Percentiles rank a stretch among this genome's conserved stretches.
phyloP scores from a whole-genome alignment of 2,888 invertebrate genomes.

The Erpobdella octoculata region DNA sequence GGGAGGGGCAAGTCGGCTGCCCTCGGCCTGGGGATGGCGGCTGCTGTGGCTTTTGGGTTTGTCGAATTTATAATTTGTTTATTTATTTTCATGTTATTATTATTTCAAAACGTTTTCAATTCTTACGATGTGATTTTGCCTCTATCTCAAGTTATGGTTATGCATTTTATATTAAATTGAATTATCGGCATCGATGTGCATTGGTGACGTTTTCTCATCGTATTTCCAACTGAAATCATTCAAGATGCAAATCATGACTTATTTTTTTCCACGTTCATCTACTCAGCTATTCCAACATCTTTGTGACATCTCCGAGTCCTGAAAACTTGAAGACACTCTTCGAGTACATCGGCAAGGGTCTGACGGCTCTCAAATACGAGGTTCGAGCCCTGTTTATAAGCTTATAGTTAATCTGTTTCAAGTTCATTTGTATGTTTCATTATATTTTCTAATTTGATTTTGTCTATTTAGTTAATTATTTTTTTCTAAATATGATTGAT shows the following conservation, averaged over 20 bases:
- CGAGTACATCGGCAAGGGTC: conserved; percentile 88
- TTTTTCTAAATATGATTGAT: too few species aligned
- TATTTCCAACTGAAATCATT: background rate
- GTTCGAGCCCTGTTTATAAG: conserved; percentile 44
- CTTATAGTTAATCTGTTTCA: too few species aligned
- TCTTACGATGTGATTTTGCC: background rate
- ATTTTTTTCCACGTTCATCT: background rate
- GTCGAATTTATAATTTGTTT: conserved; percentile 8
- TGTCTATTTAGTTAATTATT: too few species aligned
- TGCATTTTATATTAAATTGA: background rate
- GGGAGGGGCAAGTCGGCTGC: conserved; percentile 97
- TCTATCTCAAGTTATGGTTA: background rate
- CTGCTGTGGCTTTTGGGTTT: conserved; percentile 56
- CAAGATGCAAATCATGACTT: background rate
- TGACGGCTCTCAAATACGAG: conserved; percentile 78
- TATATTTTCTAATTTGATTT: too few species aligned
- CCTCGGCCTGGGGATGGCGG: conserved; percentile 78
- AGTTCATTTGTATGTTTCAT: too few species aligned
- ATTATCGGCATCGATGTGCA: background rate
- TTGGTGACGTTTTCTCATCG: background rate
- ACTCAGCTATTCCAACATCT: conserved; percentile 75
- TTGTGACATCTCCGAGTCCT: conserved; percentile 93
- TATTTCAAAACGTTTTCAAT: background rate
- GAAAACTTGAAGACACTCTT: conserved; percentile 95
- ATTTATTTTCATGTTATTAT: background rate